These are phyloP conservation scores for Oasisia sp. DNA, from an alignment of 2,888 invertebrate species.

Conservation along the genomic window DNA sequence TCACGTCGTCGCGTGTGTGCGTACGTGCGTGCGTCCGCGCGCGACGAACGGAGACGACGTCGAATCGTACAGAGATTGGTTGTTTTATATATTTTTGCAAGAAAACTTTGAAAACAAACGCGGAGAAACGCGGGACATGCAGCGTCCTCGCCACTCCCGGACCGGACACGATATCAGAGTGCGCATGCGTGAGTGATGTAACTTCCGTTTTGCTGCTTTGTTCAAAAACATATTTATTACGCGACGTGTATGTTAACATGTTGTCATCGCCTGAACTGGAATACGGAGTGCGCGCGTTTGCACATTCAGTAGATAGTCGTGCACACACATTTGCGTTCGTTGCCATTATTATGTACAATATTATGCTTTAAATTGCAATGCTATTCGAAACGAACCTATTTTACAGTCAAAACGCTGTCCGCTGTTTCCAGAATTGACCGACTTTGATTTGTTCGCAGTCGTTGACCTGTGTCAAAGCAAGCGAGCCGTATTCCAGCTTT, in stretches of 20 bases:
- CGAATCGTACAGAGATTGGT: constrained; percentile 4
- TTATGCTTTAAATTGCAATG: background rate
- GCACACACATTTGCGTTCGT: background rate
- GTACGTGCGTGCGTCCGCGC: too few relatives aligned
- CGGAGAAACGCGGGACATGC: background rate
- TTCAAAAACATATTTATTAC: background rate
- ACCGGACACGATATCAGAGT: background rate
- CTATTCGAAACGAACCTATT: background rate
- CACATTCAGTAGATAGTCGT: background rate
- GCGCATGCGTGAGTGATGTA: constrained; percentile 10
- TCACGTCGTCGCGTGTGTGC: background rate
- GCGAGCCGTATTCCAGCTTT: background rate
- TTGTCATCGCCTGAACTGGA: background rate
- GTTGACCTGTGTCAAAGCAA: background rate
- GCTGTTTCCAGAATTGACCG: background rate
- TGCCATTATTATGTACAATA: background rate
- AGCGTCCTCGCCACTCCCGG: background rate
- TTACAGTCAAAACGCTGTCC: background rate
- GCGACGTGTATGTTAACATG: background rate
- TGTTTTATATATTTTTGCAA: constrained; percentile 17
- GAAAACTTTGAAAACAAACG: background rate
- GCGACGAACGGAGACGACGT: background rate
- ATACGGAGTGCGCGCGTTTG: background rate
- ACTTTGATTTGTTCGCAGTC: background rate
- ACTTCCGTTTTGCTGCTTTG: background rate